phyloP scores from a whole-genome alignment of 2,113 vertebrate genomes.

The Oncorhynchus tshawytscha region DNA sequence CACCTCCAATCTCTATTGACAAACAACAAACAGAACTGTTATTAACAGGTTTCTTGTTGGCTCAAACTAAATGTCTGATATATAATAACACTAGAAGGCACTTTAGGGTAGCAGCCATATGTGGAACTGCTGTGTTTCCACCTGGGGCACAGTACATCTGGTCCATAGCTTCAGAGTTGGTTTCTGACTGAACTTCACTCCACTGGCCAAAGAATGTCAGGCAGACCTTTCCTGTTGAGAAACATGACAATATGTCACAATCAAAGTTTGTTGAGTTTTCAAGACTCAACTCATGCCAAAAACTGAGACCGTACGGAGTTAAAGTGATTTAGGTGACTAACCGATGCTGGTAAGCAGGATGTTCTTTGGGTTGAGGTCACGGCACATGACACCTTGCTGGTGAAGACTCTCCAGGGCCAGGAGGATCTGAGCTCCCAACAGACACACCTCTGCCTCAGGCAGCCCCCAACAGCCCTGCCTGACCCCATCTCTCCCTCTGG shows the following conservation, averaged over 20 bases:
- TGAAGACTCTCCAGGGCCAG: constrained; percentile 92
- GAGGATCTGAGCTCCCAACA: constrained; percentile 92
- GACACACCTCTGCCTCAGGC: constrained; percentile 80
- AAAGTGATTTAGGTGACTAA: constrained; percentile 52
- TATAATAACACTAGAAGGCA: constrained; percentile 49
- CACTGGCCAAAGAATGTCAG: constrained; percentile 97
- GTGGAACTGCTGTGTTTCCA: constrained; percentile 48
- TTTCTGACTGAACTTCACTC: constrained; percentile 89
- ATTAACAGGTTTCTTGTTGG: not conserved
- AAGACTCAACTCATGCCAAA: constrained; percentile 78
- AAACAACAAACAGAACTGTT: constrained; percentile 3
- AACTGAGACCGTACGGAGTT: constrained; percentile 3
- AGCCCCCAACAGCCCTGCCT: constrained; percentile 67
- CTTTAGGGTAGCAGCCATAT: not conserved
- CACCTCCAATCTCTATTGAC: constrained; percentile 87
- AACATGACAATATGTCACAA: not conserved
- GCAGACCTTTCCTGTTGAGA: constrained; percentile 82
- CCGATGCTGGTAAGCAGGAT: constrained; percentile 86
- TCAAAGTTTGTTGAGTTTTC: constrained; percentile 56
- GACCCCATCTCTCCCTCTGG: constrained; percentile 20
- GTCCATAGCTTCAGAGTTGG: constrained; percentile 78
- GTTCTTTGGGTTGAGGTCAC: constrained; percentile 94
- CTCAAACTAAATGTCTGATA: not conserved
- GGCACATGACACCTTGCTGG: constrained; percentile 90
- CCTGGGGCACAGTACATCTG: constrained; percentile 94